These are phyloP conservation scores for Popillia japonica DNA, from an alignment of 1,140 invertebrate species.

Conservation along the genomic window DNA sequence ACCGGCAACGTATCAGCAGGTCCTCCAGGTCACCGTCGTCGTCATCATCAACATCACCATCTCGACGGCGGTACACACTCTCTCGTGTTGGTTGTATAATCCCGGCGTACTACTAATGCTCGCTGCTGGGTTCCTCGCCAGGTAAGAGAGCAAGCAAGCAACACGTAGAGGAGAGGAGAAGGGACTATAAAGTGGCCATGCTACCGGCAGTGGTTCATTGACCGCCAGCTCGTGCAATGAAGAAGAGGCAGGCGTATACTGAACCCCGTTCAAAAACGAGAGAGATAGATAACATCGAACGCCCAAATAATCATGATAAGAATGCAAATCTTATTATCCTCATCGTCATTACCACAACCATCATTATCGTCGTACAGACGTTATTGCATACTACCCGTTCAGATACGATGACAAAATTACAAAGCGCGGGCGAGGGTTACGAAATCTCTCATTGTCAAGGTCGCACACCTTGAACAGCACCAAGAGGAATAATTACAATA, in stretches of 20 bases:
- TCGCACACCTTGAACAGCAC: not conserved
- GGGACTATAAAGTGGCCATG: constrained; percentile 48
- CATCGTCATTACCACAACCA: constrained; percentile 2
- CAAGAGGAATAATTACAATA: not conserved
- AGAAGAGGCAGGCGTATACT: constrained; percentile 27
- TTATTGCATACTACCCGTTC: constrained; percentile 10
- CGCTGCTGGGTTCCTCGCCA: constrained; percentile 50
- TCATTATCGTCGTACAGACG: constrained; percentile 7
- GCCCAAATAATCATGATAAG: constrained; percentile 42
- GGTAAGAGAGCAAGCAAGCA: constrained; percentile 48
- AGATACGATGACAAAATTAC: constrained; percentile 27
- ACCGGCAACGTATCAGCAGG: constrained; percentile 40
- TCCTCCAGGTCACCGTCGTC: constrained; percentile 42
- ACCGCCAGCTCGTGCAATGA: constrained; percentile 46
- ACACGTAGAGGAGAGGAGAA: constrained; percentile 38
- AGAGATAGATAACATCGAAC: constrained; percentile 30
- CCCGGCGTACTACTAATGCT: constrained; percentile 54
- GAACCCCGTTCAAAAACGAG: constrained; percentile 8
- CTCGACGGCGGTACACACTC: constrained; percentile 18
- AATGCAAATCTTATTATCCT: constrained; percentile 45
- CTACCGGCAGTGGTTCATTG: constrained; percentile 56
- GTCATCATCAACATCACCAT: constrained; percentile 46
- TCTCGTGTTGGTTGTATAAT: constrained; percentile 53
- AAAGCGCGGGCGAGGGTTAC: constrained; percentile 29
- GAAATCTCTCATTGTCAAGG: constrained; percentile 29